Percentiles rank a stretch among this genome's conserved stretches.
Conservation (phyloP, 2,797 vertebrate species). For the Macropodus opercularis region DNA sequence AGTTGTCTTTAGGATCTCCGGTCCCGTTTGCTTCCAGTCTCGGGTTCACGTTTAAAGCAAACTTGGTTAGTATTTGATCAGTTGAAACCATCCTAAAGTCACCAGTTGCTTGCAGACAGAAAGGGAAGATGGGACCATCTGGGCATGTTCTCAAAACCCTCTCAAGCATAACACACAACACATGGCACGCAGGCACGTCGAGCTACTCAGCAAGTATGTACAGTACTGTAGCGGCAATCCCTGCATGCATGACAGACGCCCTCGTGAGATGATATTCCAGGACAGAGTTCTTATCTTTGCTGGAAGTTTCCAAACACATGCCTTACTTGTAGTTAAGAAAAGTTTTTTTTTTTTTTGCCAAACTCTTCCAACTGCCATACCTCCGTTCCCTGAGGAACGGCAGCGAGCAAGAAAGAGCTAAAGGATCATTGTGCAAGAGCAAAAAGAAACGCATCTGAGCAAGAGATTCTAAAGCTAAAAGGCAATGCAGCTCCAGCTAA, state of each 20-base stretch:
- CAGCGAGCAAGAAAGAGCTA: slow-evolving; percentile 63
- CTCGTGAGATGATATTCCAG: slow-evolving; percentile 60
- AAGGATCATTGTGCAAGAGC: slow-evolving; percentile 65
- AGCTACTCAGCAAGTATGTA: slow-evolving; percentile 56
- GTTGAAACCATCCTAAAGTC: slow-evolving; percentile 30
- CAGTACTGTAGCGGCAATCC: slow-evolving; percentile 58
- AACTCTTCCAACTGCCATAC: slow-evolving; percentile 57
- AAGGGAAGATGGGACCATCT: slow-evolving; percentile 62
- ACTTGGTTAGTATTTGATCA: slow-evolving; percentile 16
- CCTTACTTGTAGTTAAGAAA: slow-evolving; percentile 56
- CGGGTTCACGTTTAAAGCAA: slow-evolving; percentile 10
- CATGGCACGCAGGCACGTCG: slow-evolving; percentile 61
- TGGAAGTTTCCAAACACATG: slow-evolving; percentile 63
- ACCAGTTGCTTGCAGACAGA: slow-evolving; percentile 54
- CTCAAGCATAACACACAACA: slow-evolving; percentile 62
- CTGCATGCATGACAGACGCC: slow-evolving; percentile 66
- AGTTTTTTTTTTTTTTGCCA: slow-evolving; percentile 56
- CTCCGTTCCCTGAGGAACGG: slow-evolving; percentile 59
- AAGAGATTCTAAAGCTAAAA: slow-evolving; percentile 58
- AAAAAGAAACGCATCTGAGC: slow-evolving; percentile 43
- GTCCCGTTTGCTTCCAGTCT: background rate
- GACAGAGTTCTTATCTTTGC: slow-evolving; percentile 56
- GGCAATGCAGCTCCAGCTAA: slow-evolving; percentile 57
- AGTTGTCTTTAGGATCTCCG: background rate
- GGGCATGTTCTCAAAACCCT: slow-evolving; percentile 63